phyloP scores from a whole-genome alignment of 1,140 invertebrate species.

The Charaxes varanes region DNA sequence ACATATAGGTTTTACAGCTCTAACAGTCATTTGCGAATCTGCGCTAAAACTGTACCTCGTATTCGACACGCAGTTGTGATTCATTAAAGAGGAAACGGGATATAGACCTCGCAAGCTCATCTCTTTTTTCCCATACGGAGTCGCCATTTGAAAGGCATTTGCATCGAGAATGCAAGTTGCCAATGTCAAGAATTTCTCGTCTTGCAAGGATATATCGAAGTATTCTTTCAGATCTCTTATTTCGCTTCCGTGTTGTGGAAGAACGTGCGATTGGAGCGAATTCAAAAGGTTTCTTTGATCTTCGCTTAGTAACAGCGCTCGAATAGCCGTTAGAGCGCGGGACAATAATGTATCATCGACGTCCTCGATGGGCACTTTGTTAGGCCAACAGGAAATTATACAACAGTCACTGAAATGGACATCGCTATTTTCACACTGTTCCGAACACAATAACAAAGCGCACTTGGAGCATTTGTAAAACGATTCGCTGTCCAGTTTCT shows the following conservation, averaged over 20 bases:
- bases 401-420: slow-evolving; percentile 77
- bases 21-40: slow-evolving; percentile 76
- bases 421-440: slow-evolving; percentile 71
- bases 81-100: slow-evolving; percentile 82
- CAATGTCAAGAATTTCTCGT: slow-evolving; percentile 77
- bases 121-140: slow-evolving; percentile 60
- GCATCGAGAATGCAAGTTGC: slow-evolving; percentile 81
- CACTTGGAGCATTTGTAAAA: slow-evolving; percentile 75
- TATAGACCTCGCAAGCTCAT: slow-evolving; percentile 81
- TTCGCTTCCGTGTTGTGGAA: slow-evolving; percentile 74
- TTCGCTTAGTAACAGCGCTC: slow-evolving; percentile 74
- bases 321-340: slow-evolving; percentile 76
- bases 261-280: slow-evolving; percentile 74
- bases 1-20: slow-evolving; percentile 77
- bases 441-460: slow-evolving; percentile 76
- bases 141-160: slow-evolving; percentile 82
- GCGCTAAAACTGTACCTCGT: slow-evolving; percentile 79
- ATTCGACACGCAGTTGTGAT: slow-evolving; percentile 85
- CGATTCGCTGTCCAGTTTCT: slow-evolving; percentile 59
- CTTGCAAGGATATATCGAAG: slow-evolving; percentile 73
- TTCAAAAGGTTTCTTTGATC: slow-evolving; percentile 73
- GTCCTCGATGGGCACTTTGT: slow-evolving; percentile 64
- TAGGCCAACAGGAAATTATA: slow-evolving; percentile 72
- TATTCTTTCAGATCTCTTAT: slow-evolving; percentile 76
- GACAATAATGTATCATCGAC: slow-evolving; percentile 68